Evolutionary conservation across 2,797 vertebrate genomes (phyloP).

Genomic region (Enteromius mattozi): DNA sequence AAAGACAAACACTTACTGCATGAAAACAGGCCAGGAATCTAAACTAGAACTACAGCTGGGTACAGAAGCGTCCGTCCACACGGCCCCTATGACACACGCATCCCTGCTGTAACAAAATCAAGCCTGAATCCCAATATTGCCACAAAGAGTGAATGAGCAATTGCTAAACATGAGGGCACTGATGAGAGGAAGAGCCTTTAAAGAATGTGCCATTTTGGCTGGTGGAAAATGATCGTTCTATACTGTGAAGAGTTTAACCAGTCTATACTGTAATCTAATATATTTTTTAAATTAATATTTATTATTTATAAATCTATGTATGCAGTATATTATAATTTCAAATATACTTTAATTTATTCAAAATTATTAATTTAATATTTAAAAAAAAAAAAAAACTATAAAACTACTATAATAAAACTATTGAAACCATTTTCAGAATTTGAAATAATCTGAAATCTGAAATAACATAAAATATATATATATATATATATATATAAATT

Average conservation of each 20-base stretch:
- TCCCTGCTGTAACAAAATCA: conserved; percentile 44
- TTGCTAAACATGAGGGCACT: conserved; percentile 57
- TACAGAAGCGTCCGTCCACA: conserved; percentile 49
- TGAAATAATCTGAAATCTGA: background rate
- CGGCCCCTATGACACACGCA: conserved; percentile 44
- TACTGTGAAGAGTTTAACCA: background rate
- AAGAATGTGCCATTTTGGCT: background rate
- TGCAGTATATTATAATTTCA: background rate
- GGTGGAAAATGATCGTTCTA: background rate
- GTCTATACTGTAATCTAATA: background rate
- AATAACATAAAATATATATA: background rate
- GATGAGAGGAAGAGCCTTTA: conserved; percentile 14
- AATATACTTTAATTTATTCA: background rate
- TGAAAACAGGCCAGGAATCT: conserved; percentile 51
- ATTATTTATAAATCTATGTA: too few relatives aligned
- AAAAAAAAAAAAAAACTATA: background rate
- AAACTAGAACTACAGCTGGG: conserved; percentile 1
- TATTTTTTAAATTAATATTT: background rate
- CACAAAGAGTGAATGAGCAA: conserved; percentile 46
- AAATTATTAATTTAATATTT: background rate
- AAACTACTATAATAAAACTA: background rate
- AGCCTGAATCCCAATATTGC: conserved; percentile 40
- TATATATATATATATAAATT: too few relatives aligned
- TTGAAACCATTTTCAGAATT: background rate
- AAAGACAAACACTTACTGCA: conserved; percentile 50